These are phyloP conservation scores for Antheraea mylitta DNA, from an alignment of 1,140 invertebrate genomes.

Conservation along the genomic window DNA sequence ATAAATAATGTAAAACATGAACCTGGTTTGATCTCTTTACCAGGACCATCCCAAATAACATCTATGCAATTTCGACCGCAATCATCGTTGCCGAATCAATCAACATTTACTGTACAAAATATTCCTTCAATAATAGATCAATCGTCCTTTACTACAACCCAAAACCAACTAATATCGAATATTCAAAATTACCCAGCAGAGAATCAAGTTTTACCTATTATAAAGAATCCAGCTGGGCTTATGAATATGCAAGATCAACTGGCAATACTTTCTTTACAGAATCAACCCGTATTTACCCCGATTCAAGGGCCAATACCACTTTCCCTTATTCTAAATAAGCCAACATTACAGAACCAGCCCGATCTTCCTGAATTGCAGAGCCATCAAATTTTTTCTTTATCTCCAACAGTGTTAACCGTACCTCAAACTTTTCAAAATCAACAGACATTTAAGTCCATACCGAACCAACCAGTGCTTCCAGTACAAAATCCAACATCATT, in stretches of 20 bases:
- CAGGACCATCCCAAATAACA: neutral
- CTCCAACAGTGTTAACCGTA: neutral
- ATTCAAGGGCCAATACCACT: neutral
- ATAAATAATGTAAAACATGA: neutral
- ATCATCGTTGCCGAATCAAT: neutral
- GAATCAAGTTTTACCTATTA: neutral
- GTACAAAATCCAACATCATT: slow-evolving; percentile 5
- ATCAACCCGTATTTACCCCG: neutral
- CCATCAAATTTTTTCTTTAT: slow-evolving; percentile 2
- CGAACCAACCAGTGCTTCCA: neutral
- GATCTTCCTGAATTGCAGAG: neutral
- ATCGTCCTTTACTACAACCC: neutral
- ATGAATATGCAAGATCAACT: neutral
- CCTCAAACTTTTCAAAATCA: slow-evolving; percentile 1
- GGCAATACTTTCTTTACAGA: neutral
- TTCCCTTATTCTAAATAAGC: neutral
- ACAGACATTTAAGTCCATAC: slow-evolving; percentile 5
- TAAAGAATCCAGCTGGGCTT: neutral
- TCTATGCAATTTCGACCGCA: neutral
- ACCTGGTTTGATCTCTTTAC: neutral
- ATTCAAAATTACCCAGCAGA: neutral
- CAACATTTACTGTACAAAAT: neutral
- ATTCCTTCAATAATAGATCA: slow-evolving; percentile 1
- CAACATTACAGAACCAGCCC: neutral
- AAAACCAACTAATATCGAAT: slow-evolving; percentile 5